Evolutionary conservation across 2,888 invertebrate species (phyloP), one percentile per base, ranked within the genome.

Genomic region (Tinea trinotella): DNA sequence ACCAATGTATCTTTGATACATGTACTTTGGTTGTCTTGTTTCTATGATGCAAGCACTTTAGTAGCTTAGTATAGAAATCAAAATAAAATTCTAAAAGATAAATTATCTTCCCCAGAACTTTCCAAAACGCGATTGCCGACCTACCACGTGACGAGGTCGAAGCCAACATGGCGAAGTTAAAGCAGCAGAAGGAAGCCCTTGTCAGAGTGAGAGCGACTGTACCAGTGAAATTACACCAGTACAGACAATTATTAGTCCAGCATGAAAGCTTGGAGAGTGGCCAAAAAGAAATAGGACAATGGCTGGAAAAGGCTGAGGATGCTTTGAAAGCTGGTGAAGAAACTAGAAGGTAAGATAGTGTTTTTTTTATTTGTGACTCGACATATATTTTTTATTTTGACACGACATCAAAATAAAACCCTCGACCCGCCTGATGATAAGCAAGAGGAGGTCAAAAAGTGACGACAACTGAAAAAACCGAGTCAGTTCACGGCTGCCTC

Each of bases 261-360:
- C 94, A 96, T 66, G 95, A 97, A 76, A 95, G 96, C 0, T 74
- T 98, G 56, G 96, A 97, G 78, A 89, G 90, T 7, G 97, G 97
- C 0, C 93, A 96, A 70, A 88, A 88, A 58, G 97, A 98, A 76
- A 93, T 98, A 53, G 90, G 91, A 50, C 87, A 88, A 36, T 98
- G 98, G 98, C 75, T 98, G 22, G 92, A 94, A 60, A 92, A 90
- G 59, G 97, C 96, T 0, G 95, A 97, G 63, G 87, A 88, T 2
- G 78, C 95, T 15, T 70, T 98, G 54, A 85, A 62, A n/a, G 62
- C 64, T 0, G 59, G 62, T 72, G 62, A 87, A 13, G 74, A 74
- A 30, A 80, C 79, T 0, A 74, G 71, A 58, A 74, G 82, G 83
- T 82, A 54, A 65, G 64, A 46, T n/a, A n/a, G n/a, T n/a, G n/a